Base-by-base conservation (phyloP, 2,113 vertebrate genomes). In the Cyrtonyx montezumae region DNA sequence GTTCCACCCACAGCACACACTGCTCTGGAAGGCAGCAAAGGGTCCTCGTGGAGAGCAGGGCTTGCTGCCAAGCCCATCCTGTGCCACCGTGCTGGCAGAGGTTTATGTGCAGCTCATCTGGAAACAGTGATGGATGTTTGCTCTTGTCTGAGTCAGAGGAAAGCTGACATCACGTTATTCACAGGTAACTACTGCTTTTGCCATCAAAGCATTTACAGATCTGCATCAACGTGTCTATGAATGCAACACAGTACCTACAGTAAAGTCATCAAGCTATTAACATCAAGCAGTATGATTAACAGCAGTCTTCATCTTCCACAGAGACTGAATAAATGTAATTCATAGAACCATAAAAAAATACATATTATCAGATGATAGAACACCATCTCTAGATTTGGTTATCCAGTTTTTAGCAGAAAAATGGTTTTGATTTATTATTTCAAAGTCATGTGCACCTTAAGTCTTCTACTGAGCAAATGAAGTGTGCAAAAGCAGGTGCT, bases 161-260 rank as follows among this genome's bases (percentile, higher is more conserved):
- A 70, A 76, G 13, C 25, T 51, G 45, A 65, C 82, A 5, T 9
- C 15, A 42, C 2, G 0, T 9, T 85, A 3, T 66, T 69, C 48
- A 34, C 43, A 19, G 13, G 25, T 37, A 76, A 78, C 20, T 62
- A 46, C 0, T 8, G 1, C 15, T 55, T 73, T 9, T 55, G 6
- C 36, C 45, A 3, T 22, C 63, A 30, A 65, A 73, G 3, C 15
- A 83, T 75, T 86, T 56, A 28, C 19, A 46, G 22, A 68, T 26
- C 25, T n/a, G 8, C 28, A 76, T 22, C 15, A 43, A 36, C 1
- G 0, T 55, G 13, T 37, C 34, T 49, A 34, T 0, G 0, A 26
- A 69, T n/a, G 32, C 46, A 30, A 45, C 19, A 21, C 0, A 23
- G 26, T 3, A 2, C 30, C 26, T 36, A 45, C 23, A 25, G 15